These are phyloP conservation scores for Equus quagga DNA, from an alignment of 2,113 vertebrate genomes.

Conservation along the genomic window DNA sequence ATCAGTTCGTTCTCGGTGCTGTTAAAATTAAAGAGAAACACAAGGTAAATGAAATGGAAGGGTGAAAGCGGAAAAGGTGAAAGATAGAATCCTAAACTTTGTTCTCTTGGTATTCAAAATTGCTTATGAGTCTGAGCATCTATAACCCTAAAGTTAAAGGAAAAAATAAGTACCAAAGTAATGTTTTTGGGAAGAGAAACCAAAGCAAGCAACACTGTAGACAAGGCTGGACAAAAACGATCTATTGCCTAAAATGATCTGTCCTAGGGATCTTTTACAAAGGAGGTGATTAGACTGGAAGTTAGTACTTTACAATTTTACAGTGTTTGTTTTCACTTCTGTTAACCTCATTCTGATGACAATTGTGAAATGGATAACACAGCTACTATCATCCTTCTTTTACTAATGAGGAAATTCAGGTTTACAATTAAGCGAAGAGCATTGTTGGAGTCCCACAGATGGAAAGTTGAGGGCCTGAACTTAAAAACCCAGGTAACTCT, in stretches of 20 bases:
- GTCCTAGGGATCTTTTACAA: not conserved
- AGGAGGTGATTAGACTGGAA: not conserved
- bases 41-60: not conserved
- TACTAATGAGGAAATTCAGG: not conserved
- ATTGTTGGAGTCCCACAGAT: not conserved
- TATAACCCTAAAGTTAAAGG: not conserved
- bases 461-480: not conserved
- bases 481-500: not conserved
- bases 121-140: not conserved
- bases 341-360: not conserved
- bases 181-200: constrained; percentile 36
- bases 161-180: not conserved
- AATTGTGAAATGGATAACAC: not conserved
- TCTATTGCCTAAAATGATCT: not conserved
- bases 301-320: not conserved
- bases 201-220: not conserved
- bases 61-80: not conserved
- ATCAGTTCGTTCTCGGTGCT: not conserved
- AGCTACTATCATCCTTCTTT: not conserved
- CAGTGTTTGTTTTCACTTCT: not conserved
- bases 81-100: not conserved
- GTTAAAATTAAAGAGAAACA: not conserved
- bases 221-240: not conserved
- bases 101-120: not conserved
- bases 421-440: not conserved